Base-by-base conservation (phyloP, 2,113 vertebrate species). In the Amphilophus citrinellus region DNA sequence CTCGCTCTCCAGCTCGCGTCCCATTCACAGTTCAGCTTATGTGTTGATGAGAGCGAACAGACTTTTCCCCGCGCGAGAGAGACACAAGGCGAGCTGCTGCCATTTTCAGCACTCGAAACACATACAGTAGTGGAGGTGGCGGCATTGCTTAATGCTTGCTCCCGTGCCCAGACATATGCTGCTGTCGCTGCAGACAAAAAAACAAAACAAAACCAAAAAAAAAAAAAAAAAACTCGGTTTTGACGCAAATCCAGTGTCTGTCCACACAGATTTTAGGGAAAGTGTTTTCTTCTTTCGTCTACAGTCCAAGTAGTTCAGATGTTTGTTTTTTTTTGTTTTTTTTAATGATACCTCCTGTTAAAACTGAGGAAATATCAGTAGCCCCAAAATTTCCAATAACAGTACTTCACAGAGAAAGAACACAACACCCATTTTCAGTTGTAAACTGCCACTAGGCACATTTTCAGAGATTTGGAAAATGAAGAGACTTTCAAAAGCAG, bases 1-100 rank as follows among this genome's bases (percentile, higher is more conserved):
- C 58, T 82, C 37, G 17, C 84, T 53, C 65, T 56, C 39, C 3
- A 4, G 61, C 79, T 81, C 24, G 30, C 60, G 20, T 81, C 60
- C 61, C 65, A 17, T 84, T 93, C 89, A 79, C 87, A 87, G 85
- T 86, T 91, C 89, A 44, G 79, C 82, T 58, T 37, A 86, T 76
- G 91, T 91, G 92, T 90, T 86, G 90, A 94, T 88, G 89, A 92
- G 82, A 47, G 86, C 20, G 77, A 93, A 86, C 88, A 92, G 89
- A 82, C 87, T 89, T 57, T 75, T 14, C 60, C 66, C 77, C 2
- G 18, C 75, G 75, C 27, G 53, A 50, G 84, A 10, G 80, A 85
- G 85, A 82, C 89, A 92, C 86, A 91, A 87, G 88, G 84, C 57
- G 27, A 76, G 14, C 42, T n/a, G 85, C 86, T 39, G 84, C 76